A percentile compares a stretch with the other conserved stretches of the same genome.
Evolutionary conservation across 2,888 invertebrate genomes (phyloP).

Genomic region (Steinernema hermaphroditum): DNA sequence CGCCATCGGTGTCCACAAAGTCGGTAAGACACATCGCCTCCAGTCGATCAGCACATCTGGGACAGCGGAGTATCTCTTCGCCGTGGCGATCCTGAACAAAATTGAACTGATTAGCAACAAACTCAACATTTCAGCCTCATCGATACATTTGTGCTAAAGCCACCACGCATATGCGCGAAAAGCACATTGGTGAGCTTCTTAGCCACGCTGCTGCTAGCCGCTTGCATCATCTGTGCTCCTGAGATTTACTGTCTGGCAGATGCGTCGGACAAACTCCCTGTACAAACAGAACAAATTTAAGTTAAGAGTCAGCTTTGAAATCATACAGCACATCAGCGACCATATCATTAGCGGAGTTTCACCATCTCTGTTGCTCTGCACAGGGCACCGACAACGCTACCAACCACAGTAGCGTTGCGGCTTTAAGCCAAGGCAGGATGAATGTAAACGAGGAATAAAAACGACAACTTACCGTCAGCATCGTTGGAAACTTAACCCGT

Average conservation of each 20-base stretch:
- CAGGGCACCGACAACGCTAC: conserved; percentile 2
- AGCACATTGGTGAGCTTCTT: conserved; percentile 21
- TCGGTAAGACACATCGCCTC: conserved; percentile 7
- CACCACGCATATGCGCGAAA: conserved; percentile 14
- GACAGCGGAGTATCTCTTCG: conserved; percentile 14
- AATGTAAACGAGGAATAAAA: neutral
- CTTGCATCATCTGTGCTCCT: conserved; percentile 21
- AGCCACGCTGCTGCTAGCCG: conserved; percentile 1
- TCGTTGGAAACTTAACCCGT: conserved; percentile 6
- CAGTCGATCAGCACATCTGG: conserved; percentile 9
- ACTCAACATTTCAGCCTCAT: neutral
- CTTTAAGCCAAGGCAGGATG: conserved; percentile 5
- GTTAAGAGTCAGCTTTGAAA: neutral
- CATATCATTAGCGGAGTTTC: neutral
- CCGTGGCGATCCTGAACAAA: neutral
- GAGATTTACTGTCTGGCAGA: conserved; percentile 1
- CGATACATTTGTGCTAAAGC: conserved; percentile 3
- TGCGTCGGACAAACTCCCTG: conserved; percentile 20
- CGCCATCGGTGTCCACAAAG: neutral
- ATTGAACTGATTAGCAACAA: too few species aligned
- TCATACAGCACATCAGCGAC: conserved; percentile 31
- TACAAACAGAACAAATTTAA: conserved; percentile 9
- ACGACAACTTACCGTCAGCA: conserved; percentile 14
- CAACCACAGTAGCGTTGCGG: conserved; percentile 17
- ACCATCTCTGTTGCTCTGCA: neutral